Percentiles rank a stretch among this genome's conserved stretches.
phyloP scores from a whole-genome alignment of 1,140 invertebrate genomes.

The Sycophaga agraensis region DNA sequence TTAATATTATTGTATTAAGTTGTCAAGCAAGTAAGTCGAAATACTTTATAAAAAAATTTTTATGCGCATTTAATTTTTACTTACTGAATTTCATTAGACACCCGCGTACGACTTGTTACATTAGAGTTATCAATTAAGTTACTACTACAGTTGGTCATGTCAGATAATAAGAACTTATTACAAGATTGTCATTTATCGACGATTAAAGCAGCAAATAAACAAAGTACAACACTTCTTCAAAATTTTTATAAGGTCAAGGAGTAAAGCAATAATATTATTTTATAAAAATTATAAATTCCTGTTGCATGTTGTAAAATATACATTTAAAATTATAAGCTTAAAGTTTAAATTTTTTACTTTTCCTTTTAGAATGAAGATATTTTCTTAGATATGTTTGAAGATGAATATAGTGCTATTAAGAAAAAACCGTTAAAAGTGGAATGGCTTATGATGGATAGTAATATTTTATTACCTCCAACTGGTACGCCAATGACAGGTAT shows the following conservation, averaged over 20 bases:
- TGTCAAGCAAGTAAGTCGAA: conserved; percentile 78
- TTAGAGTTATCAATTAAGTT: conserved; percentile 85
- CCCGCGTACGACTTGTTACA: conserved; percentile 87
- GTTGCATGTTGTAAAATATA: conserved; percentile 2
- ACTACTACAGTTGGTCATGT: conserved; percentile 64
- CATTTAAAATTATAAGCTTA: background rate
- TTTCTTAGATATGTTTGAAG: conserved; percentile 98
- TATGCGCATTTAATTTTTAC: conserved; percentile 13
- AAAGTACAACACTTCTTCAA: conserved; percentile 81
- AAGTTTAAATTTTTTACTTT: background rate
- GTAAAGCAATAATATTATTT: conserved; percentile 20
- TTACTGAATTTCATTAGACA: conserved; percentile 55
- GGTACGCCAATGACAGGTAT: conserved; percentile 95
- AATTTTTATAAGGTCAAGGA: conserved; percentile 85
- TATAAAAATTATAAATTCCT: conserved; percentile 25
- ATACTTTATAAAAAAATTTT: background rate
- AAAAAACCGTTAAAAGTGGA: conserved; percentile 88
- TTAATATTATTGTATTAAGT: conserved; percentile 76
- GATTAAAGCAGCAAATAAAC: conserved; percentile 79
- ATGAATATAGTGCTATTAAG: conserved; percentile 92
- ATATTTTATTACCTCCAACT: conserved; percentile 92
- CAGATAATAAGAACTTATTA: conserved; percentile 56
- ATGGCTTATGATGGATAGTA: conserved; percentile 94
- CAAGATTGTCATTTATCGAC: conserved; percentile 58
- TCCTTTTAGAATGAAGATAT: conserved; percentile 86